Evolutionary conservation across 2,888 invertebrate genomes (phyloP).

Genomic region (Synanthedon formicaeformis): DNA sequence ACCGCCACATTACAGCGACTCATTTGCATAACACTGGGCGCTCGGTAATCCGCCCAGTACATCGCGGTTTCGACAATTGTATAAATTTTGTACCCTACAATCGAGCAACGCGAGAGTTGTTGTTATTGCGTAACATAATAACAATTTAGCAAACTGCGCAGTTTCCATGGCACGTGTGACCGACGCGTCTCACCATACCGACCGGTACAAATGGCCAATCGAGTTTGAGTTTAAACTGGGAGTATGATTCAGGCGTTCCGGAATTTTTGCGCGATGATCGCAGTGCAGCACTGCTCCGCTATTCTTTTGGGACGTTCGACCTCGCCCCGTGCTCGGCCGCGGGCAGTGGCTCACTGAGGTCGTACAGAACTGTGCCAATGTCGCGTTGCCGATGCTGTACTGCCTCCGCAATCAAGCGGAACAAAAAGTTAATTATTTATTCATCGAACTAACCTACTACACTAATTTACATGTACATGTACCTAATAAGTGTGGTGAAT

Average conservation of each 20-base stretch:
- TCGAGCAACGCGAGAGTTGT: conserved; percentile 23
- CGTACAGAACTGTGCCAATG: conserved; percentile 67
- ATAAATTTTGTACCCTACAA: conserved; percentile 23
- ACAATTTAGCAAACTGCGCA: conserved; percentile 24
- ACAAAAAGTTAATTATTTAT: conserved; percentile 23
- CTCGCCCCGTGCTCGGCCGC: conserved; percentile 37
- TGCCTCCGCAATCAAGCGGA: conserved; percentile 51
- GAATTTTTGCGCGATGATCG: conserved; percentile 44
- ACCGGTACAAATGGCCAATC: conserved; percentile 26
- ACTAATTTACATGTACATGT: neutral
- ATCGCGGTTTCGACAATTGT: conserved; percentile 44
- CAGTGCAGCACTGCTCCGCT: conserved; percentile 12
- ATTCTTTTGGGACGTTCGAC: conserved; percentile 62
- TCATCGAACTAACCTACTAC: neutral
- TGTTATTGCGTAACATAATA: conserved; percentile 16
- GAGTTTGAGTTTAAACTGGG: conserved; percentile 32
- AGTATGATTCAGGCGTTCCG: conserved; percentile 58
- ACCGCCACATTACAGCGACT: conserved; percentile 50
- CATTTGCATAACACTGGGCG: conserved; percentile 64
- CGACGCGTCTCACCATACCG: conserved; percentile 17
- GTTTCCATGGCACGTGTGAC: conserved; percentile 31
- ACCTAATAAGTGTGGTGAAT: too few relatives aligned
- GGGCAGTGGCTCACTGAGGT: conserved; percentile 34
- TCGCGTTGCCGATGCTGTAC: conserved; percentile 33
- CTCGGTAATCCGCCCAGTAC: conserved; percentile 39